Base-by-base conservation (phyloP, 2,797 vertebrate species). In the Menidia menidia region DNA sequence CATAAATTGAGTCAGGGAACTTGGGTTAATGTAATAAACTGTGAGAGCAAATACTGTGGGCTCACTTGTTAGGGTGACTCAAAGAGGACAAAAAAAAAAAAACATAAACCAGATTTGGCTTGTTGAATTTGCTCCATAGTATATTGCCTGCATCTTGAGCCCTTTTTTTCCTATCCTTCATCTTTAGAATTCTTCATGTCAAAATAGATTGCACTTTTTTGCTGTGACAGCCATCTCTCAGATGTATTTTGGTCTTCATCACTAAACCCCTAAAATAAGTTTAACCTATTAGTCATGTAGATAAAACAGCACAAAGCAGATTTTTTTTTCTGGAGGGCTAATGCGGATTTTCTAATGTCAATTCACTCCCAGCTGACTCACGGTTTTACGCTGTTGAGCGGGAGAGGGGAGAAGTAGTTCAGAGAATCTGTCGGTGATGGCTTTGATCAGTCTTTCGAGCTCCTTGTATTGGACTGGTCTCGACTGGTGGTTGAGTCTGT, bases 401-500 rank as follows among this genome's bases (percentile, higher is more conserved):
- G 89, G 19, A 0, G 87, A 77, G 14, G 78, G 86, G 47, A 91
- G 81, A 2, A 86, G 89, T 61, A 97, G 82, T 72, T 96, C 96
- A 2, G 81, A 82, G 72, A 95, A 96, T 56, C 93, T 92, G 68
- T 58, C 88, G 73, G 95, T 91, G 83, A 96, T 80, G 31, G 92
- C 85, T 86, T 94, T 90, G 6, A 98, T 78, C 79, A 98, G 75
- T 55, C 84, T 88, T 81, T 89, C 93, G 30, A 98, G 73, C 52
- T 93, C 91, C 62, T 73, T 80, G 64, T 96, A 97, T 16, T 95
- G 96, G 54, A 98, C 93, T 11, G 97, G 97, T 60, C 45, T 90
- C 82, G 85, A 90, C 91, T 98, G 94, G 71, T 99, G 97, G 78
- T 96, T 93, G 69, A 94, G 93, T 88, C 98, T 99, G 84, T 32